Conservation (phyloP, 2,888 invertebrate species). For the Unio pictorum region DNA sequence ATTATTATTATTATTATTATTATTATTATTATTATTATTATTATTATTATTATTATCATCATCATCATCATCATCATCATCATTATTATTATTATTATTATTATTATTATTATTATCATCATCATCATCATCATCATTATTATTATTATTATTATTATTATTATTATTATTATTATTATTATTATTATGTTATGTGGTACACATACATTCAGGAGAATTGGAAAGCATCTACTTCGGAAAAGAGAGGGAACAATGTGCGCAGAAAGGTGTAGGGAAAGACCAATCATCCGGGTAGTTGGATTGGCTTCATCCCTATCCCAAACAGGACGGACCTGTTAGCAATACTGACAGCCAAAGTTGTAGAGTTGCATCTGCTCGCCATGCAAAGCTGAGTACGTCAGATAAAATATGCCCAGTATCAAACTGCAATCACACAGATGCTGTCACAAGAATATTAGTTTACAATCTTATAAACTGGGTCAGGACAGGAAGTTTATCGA, state of each 20-base stretch:
- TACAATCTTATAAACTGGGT: conserved; percentile 1
- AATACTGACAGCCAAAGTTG: conserved; percentile 9
- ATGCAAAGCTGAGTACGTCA: background rate
- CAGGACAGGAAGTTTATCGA: background rate
- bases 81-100: too few relatives aligned
- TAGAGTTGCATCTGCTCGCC: background rate
- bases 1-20: too few relatives aligned
- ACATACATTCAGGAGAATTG: too few relatives aligned
- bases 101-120: too few relatives aligned
- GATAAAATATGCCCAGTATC: background rate
- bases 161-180: too few relatives aligned
- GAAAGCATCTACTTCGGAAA: background rate
- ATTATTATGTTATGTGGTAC: too few relatives aligned
- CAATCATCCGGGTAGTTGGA: conserved; percentile 13
- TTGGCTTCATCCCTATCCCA: conserved; percentile 14
- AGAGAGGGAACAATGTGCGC: background rate
- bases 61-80: too few relatives aligned
- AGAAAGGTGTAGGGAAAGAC: background rate
- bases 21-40: too few relatives aligned
- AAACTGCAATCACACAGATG: conserved; percentile 5
- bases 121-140: too few relatives aligned
- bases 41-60: too few relatives aligned
- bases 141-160: too few relatives aligned
- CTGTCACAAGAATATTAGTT: conserved; percentile 15
- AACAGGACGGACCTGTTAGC: conserved; percentile 16